These are phyloP conservation scores for Lordiphosa mommai DNA, from an alignment of 1,140 invertebrate species.

Conservation along the genomic window DNA sequence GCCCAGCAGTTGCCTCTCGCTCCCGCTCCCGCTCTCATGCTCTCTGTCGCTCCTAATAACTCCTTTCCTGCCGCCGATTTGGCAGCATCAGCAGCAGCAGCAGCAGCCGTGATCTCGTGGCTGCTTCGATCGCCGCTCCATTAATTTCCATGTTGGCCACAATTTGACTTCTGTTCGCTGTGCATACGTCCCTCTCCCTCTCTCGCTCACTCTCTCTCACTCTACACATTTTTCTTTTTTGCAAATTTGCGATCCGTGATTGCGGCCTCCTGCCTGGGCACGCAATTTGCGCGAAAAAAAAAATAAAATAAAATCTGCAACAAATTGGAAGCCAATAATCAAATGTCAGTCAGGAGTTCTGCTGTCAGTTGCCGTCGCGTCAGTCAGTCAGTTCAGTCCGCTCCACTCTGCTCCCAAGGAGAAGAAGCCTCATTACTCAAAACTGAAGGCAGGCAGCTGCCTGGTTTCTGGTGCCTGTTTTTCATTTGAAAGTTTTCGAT, in stretches of 20 bases:
- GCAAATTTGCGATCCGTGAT: slow-evolving; percentile 61
- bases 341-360: slow-evolving; percentile 72
- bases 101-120: slow-evolving; percentile 51
- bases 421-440: slow-evolving; percentile 60
- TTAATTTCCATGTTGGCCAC: slow-evolving; percentile 75
- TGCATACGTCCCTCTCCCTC: slow-evolving; percentile 9
- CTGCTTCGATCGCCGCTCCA: slow-evolving; percentile 52
- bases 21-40: slow-evolving; percentile 15
- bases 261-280: slow-evolving; percentile 44
- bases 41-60: slow-evolving; percentile 55
- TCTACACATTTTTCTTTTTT: slow-evolving; percentile 22
- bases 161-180: slow-evolving; percentile 72
- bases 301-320: slow-evolving; percentile 41
- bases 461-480: not conserved
- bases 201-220: not conserved
- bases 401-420: not conserved
- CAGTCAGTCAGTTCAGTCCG: slow-evolving; percentile 32
- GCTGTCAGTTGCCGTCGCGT: slow-evolving; percentile 27
- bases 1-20: slow-evolving; percentile 4
- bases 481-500: not conserved
- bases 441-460: not conserved
- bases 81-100: slow-evolving; percentile 23
- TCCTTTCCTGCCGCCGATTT: slow-evolving; percentile 72
- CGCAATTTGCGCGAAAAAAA: slow-evolving; percentile 57
- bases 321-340: slow-evolving; percentile 79